phyloP scores from a whole-genome alignment of 2,888 invertebrate species.

The Mechanitis messenoides region DNA sequence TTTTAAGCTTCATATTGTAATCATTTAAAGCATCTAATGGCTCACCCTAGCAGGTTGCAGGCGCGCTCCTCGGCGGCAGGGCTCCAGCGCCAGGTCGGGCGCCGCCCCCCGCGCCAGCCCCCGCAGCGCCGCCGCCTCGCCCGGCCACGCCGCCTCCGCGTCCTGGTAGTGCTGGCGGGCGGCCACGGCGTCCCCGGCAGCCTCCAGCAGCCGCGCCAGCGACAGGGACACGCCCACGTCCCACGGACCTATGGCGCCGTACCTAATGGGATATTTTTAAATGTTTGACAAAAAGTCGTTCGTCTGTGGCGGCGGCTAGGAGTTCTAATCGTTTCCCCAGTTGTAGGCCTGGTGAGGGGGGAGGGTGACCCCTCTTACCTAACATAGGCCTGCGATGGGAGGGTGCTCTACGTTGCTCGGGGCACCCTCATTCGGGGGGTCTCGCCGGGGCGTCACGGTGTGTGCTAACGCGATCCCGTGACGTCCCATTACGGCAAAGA shows the following conservation, averaged over 20 bases:
- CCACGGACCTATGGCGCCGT: conserved; percentile 77
- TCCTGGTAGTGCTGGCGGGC: conserved; percentile 72
- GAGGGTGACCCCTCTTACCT: too few relatives aligned
- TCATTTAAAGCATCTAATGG: neutral
- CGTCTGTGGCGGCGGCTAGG: neutral
- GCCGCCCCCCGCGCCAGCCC: conserved; percentile 64
- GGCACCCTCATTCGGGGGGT: too few relatives aligned
- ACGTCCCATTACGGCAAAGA: too few relatives aligned
- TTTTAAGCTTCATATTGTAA: too few relatives aligned
- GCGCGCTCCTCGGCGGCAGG: conserved; percentile 62
- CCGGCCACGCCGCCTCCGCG: conserved; percentile 69
- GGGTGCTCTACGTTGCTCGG: too few relatives aligned
- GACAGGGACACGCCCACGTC: conserved; percentile 94
- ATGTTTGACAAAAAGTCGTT: neutral
- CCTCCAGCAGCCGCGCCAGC: conserved; percentile 92
- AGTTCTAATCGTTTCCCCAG: conserved; percentile 10
- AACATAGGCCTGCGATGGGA: too few relatives aligned
- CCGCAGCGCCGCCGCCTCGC: conserved; percentile 55
- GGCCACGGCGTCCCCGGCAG: conserved; percentile 86
- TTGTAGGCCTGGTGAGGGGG: too few relatives aligned
- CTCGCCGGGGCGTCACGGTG: too few relatives aligned
- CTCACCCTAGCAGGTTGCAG: conserved; percentile 61
- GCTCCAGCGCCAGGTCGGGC: conserved; percentile 57
- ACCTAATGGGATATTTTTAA: conserved; percentile 41
- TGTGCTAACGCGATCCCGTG: too few relatives aligned